A percentile compares a stretch with the other conserved stretches of the same genome.
These are phyloP conservation scores for Phenacoccus solenopsis DNA, from an alignment of 1,140 invertebrate species.

Conservation along the genomic window DNA sequence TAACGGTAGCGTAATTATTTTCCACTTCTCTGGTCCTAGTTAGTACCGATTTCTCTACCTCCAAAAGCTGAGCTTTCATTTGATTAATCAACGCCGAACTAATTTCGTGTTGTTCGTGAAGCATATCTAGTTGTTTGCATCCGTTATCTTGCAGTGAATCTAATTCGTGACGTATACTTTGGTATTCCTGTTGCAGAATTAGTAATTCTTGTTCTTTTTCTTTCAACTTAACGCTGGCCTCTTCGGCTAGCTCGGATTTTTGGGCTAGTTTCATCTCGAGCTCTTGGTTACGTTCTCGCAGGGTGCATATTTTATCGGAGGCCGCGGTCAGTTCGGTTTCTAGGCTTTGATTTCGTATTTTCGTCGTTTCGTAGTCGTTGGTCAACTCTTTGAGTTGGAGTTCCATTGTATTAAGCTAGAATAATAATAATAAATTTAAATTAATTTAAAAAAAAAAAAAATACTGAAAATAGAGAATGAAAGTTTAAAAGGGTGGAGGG, in stretches of 20 bases:
- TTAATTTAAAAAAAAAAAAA: no score
- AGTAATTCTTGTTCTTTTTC: background rate
- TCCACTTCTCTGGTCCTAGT: background rate
- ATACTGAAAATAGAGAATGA: no score
- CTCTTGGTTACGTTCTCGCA: background rate
- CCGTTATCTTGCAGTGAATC: background rate
- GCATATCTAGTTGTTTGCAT: background rate
- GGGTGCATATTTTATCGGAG: background rate
- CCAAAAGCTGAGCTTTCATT: background rate
- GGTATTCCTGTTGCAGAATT: background rate
- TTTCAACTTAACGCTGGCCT: background rate
- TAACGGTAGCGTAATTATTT: background rate
- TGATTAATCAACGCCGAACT: background rate
- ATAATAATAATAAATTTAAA: no score
- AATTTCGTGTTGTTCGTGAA: constrained; percentile 4
- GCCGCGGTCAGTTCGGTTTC: background rate
- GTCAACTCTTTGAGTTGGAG: background rate
- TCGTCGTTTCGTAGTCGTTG: background rate
- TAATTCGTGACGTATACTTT: background rate
- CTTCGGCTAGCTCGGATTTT: background rate
- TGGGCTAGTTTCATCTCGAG: background rate
- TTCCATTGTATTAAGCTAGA: background rate
- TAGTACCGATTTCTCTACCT: background rate
- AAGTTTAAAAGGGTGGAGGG: no score
- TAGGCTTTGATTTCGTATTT: background rate